These are phyloP conservation scores for Semotilus atromaculatus DNA, from an alignment of 2,797 vertebrate genomes.

Conservation along the genomic window DNA sequence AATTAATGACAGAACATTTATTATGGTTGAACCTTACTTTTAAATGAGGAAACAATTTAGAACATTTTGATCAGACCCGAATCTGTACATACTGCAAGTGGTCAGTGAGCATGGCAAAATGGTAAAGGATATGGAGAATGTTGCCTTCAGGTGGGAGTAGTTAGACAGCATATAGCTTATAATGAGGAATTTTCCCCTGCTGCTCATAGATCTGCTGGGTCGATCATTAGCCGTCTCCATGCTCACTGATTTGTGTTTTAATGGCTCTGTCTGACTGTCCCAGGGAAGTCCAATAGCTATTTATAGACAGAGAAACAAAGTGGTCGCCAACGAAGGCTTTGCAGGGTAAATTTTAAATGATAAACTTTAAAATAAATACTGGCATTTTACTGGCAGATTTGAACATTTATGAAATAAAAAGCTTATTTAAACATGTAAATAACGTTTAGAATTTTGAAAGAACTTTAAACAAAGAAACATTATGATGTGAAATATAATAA, in stretches of 20 bases:
- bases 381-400: background rate
- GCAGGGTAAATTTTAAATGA: slow-evolving; percentile 19
- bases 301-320: slow-evolving; percentile 52
- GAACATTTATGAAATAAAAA: background rate
- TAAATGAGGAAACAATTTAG: slow-evolving; percentile 16
- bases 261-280: slow-evolving; percentile 62
- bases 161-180: slow-evolving; percentile 52
- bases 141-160: slow-evolving; percentile 45
- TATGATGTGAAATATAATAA: background rate
- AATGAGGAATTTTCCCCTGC: slow-evolving; percentile 61
- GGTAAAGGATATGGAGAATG: slow-evolving; percentile 55
- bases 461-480: background rate
- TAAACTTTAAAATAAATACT: slow-evolving; percentile 3
- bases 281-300: slow-evolving; percentile 58
- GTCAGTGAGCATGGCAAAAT: slow-evolving; percentile 40
- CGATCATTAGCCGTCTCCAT: slow-evolving; percentile 59
- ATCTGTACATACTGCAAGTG: slow-evolving; percentile 12
- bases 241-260: slow-evolving; percentile 60
- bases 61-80: background rate
- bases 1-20: background rate
- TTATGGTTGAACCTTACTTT: background rate
- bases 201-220: slow-evolving; percentile 62
- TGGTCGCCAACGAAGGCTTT: slow-evolving; percentile 2
- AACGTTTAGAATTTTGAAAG: background rate
- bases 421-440: background rate